Conservation (phyloP, 2,888 invertebrate species). For the Ichneumon xanthorius region DNA sequence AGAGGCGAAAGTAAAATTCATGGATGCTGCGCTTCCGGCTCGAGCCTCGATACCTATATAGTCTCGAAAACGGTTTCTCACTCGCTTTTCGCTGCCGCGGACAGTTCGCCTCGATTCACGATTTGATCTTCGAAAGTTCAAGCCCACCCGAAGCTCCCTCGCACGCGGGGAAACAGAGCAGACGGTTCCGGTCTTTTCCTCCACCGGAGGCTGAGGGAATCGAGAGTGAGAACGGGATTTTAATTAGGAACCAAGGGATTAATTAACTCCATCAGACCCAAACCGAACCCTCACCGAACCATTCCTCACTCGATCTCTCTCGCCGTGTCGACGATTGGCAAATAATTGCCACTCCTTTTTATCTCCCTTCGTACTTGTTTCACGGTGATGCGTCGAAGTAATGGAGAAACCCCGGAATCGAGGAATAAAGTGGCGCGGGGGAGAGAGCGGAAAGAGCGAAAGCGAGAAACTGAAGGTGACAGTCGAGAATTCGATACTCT, state of each 20-base stretch:
- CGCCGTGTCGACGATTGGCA: slow-evolving; percentile 65
- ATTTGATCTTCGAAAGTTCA: slow-evolving; percentile 80
- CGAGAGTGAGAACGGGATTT: slow-evolving; percentile 73
- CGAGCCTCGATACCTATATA: slow-evolving; percentile 24
- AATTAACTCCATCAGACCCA: slow-evolving; percentile 81
- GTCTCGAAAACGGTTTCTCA: slow-evolving; percentile 35
- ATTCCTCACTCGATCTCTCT: not conserved
- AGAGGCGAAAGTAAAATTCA: slow-evolving; percentile 57
- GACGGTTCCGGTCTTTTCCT: slow-evolving; percentile 25
- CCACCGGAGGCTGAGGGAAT: slow-evolving; percentile 34
- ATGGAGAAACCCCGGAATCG: slow-evolving; percentile 17
- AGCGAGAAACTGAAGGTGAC: slow-evolving; percentile 15
- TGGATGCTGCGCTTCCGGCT: slow-evolving; percentile 53
- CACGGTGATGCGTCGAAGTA: slow-evolving; percentile 22
- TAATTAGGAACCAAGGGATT: slow-evolving; percentile 79
- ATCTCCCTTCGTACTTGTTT: slow-evolving; percentile 50
- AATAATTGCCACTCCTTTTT: slow-evolving; percentile 71
- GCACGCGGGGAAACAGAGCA: slow-evolving; percentile 36
- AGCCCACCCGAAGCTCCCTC: slow-evolving; percentile 42
- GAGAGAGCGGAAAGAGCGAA: not conserved
- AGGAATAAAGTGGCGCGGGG: slow-evolving; percentile 2
- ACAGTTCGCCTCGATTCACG: slow-evolving; percentile 79
- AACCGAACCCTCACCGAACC: slow-evolving; percentile 65
- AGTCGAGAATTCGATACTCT: slow-evolving; percentile 23
- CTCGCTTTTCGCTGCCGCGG: slow-evolving; percentile 61